These are phyloP conservation scores for Platyscapa corneri DNA, from an alignment of 1,140 invertebrate species.

Conservation along the genomic window DNA sequence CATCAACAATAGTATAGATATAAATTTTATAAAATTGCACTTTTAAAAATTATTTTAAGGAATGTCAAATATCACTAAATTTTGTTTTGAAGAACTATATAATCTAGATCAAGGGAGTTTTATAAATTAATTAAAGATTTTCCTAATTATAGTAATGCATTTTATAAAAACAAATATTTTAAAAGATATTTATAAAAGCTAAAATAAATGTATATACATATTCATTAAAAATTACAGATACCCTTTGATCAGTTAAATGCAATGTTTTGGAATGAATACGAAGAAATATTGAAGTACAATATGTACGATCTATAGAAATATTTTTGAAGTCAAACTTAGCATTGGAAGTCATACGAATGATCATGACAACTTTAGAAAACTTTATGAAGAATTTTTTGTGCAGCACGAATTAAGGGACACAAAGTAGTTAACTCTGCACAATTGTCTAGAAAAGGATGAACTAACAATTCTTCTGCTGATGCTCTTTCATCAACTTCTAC, in stretches of 20 bases:
- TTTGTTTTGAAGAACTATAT: constrained; percentile 15
- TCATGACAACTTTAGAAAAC: constrained; percentile 53
- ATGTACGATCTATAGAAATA: constrained; percentile 25
- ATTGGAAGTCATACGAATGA: constrained; percentile 28
- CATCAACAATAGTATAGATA: constrained; percentile 8
- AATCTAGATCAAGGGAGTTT: not conserved
- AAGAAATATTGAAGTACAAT: constrained; percentile 38
- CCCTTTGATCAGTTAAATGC: constrained; percentile 43
- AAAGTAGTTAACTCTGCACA: constrained; percentile 89
- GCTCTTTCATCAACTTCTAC: constrained; percentile 93
- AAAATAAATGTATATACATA: not conserved
- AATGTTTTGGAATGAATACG: constrained; percentile 30
- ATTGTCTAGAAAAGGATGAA: constrained; percentile 91
- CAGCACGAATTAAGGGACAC: constrained; percentile 93
- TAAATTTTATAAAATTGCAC: constrained; percentile 48
- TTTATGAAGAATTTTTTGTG: constrained; percentile 86
- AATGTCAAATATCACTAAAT: constrained; percentile 20
- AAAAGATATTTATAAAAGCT: not conserved
- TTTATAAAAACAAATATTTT: not conserved
- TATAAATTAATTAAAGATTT: not conserved
- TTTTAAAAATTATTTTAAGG: constrained; percentile 33
- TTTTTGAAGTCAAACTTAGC: constrained; percentile 2
- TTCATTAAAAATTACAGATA: not conserved
- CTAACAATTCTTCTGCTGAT: constrained; percentile 88
- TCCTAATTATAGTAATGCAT: not conserved